phyloP scores from a whole-genome alignment of 2,797 vertebrate genomes.

The Hyperoplus immaculatus region DNA sequence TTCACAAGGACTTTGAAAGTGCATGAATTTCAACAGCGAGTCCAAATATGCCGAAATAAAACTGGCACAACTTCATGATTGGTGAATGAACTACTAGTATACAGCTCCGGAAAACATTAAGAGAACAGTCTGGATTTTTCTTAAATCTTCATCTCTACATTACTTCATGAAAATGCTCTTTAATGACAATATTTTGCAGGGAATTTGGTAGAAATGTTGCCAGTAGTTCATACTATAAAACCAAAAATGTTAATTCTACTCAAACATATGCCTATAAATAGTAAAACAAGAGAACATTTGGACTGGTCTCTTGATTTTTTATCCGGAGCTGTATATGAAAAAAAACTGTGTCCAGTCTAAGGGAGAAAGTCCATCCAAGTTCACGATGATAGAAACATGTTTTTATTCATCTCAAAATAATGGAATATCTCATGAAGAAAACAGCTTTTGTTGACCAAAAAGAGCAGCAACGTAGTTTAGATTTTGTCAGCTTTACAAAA shows the following conservation, averaged over 20 bases:
- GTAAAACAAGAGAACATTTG: too few relatives aligned
- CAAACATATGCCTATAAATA: too few relatives aligned
- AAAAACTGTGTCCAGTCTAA: background rate
- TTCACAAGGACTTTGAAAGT: background rate
- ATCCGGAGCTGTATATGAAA: background rate
- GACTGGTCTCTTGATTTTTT: too few relatives aligned
- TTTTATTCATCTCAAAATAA: background rate
- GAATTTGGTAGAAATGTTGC: too few relatives aligned
- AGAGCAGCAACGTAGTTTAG: slow-evolving; percentile 1
- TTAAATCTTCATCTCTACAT: too few relatives aligned
- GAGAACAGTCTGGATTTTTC: too few relatives aligned
- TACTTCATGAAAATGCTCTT: too few relatives aligned
- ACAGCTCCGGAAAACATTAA: too few relatives aligned
- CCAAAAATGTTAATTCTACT: too few relatives aligned
- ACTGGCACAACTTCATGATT: background rate
- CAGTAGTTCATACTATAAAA: too few relatives aligned
- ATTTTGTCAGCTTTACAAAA: slow-evolving; percentile 12
- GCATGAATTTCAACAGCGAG: background rate
- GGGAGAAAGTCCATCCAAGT: background rate
- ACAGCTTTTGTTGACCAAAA: background rate
- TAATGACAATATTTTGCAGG: too few relatives aligned
- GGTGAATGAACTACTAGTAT: background rate
- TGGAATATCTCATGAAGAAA: background rate
- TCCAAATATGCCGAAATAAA: background rate
- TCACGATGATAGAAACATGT: background rate